Percentiles rank a stretch among this genome's conserved stretches.
Conservation (phyloP, 2,113 vertebrate species). For the Motacilla alba region DNA sequence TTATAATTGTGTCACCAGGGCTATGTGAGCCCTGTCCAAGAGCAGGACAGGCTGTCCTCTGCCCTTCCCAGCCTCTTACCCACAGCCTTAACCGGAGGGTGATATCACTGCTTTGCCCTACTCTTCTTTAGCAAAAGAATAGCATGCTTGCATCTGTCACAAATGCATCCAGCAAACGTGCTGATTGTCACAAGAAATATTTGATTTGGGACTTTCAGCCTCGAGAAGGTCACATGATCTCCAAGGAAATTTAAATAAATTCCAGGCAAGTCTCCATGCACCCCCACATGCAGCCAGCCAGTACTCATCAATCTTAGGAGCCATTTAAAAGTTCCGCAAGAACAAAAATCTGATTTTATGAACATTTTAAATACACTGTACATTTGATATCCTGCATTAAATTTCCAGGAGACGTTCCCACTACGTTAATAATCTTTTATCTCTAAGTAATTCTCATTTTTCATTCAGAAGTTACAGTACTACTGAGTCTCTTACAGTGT, state of each 20-base stretch:
- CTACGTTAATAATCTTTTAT: neutral
- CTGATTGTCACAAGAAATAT: neutral
- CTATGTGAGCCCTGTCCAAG: neutral
- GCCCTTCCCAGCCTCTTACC: neutral
- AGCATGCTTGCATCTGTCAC: neutral
- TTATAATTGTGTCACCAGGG: neutral
- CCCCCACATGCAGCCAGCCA: neutral
- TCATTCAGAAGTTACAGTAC: neutral
- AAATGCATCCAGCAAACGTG: fast-evolving
- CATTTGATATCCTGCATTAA: neutral
- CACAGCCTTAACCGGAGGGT: neutral
- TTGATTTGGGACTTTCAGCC: neutral
- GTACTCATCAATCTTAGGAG: neutral
- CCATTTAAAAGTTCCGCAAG: neutral
- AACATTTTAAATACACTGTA: neutral
- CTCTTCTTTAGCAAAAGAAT: neutral
- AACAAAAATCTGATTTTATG: neutral
- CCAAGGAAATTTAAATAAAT: neutral
- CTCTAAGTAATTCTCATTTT: neutral
- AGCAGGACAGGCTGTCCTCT: neutral
- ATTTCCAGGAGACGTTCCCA: neutral
- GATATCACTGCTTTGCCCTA: neutral
- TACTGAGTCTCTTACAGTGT: neutral
- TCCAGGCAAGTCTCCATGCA: neutral
- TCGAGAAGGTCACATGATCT: neutral